Evolutionary conservation across 2,113 vertebrate species (phyloP).

Genomic region (Salvelinus alpinus): DNA sequence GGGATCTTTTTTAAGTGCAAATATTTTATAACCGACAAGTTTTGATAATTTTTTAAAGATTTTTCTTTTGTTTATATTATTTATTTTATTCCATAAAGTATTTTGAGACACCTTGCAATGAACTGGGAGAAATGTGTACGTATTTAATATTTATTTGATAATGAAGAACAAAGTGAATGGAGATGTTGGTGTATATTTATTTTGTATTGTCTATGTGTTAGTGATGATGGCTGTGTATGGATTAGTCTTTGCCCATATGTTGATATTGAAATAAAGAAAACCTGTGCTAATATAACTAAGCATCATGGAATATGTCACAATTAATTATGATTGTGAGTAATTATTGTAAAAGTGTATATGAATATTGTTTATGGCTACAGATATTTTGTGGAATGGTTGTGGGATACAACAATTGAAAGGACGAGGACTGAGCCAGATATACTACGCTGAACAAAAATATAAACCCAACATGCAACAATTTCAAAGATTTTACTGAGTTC

Average conservation of each 20-base stretch:
- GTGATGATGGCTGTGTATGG: constrained; percentile 84
- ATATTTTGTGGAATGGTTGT: neutral
- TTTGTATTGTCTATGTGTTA: constrained; percentile 88
- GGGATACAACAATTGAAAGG: too few species aligned
- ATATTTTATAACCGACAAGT: constrained; percentile 97
- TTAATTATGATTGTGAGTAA: neutral
- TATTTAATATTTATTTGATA: constrained; percentile 87
- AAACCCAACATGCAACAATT: too few species aligned
- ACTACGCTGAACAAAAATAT: too few species aligned
- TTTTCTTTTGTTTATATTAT: constrained; percentile 72
- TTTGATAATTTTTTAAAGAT: constrained; percentile 93
- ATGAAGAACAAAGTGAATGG: constrained; percentile 86
- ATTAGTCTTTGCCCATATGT: constrained; percentile 78
- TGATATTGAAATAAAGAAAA: constrained; percentile 85
- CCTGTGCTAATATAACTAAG: constrained; percentile 55
- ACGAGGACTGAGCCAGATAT: too few species aligned
- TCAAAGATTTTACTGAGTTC: too few species aligned
- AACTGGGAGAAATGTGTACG: constrained; percentile 76
- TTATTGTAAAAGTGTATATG: neutral
- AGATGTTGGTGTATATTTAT: constrained; percentile 92
- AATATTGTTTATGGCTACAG: neutral
- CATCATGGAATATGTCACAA: neutral
- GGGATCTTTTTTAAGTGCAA: constrained; percentile 92
- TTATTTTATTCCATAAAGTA: constrained; percentile 77
- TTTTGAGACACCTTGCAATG: constrained; percentile 83